Evolutionary conservation across 1,140 invertebrate genomes (phyloP).

Genomic region (Cherax destructor): DNA sequence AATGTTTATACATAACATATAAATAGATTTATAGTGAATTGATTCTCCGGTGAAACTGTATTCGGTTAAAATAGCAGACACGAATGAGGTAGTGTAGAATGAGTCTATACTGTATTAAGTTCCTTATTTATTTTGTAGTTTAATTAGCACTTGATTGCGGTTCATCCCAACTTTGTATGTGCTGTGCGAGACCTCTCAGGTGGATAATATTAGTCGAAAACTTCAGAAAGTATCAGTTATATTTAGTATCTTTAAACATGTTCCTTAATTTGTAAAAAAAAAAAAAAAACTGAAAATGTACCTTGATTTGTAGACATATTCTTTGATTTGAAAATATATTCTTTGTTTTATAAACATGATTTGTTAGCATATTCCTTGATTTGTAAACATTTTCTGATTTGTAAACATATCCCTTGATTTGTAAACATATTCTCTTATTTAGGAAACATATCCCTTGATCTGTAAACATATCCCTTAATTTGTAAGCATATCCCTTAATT

Average conservation of each 20-base stretch:
- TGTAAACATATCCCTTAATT: not conserved
- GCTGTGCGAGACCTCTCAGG: not conserved
- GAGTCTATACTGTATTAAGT: not conserved
- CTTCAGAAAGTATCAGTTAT: not conserved
- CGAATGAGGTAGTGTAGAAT: not conserved
- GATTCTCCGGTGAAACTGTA: not conserved
- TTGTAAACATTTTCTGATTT: too few species aligned
- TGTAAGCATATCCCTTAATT: not conserved
- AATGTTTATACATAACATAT: slow-evolving; percentile 43
- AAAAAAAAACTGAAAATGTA: not conserved
- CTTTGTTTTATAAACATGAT: not conserved
- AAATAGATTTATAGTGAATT: slow-evolving; percentile 38
- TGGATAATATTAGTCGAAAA: not conserved
- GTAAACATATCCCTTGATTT: too few species aligned
- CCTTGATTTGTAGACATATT: not conserved
- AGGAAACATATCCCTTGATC: not conserved
- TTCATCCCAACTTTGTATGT: not conserved
- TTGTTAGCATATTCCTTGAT: too few species aligned
- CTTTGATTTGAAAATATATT: not conserved
- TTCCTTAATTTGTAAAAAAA: not conserved
- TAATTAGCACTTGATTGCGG: not conserved
- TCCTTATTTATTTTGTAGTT: not conserved
- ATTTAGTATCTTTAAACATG: not conserved
- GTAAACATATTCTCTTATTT: too few species aligned
- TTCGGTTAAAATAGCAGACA: not conserved